A percentile compares a stretch with the other conserved stretches of the same genome.
These are phyloP conservation scores for Crotophaga sulcirostris DNA, from an alignment of 2,113 vertebrate genomes.

Conservation along the genomic window DNA sequence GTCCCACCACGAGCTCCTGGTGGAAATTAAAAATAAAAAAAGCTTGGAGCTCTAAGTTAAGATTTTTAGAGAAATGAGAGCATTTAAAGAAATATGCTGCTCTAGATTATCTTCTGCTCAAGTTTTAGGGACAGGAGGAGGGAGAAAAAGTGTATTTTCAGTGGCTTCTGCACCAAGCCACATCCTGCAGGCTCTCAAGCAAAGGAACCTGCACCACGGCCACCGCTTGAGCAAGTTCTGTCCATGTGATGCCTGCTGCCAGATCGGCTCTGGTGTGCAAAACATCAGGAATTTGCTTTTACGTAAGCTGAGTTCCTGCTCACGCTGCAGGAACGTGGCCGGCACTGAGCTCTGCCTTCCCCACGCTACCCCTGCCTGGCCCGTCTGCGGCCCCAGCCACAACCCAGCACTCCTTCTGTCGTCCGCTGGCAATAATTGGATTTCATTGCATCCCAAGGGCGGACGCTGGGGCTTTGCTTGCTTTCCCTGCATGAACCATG, in stretches of 20 bases:
- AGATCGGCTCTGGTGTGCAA: background rate
- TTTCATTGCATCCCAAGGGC: background rate
- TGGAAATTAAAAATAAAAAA: background rate
- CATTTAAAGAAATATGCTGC: background rate
- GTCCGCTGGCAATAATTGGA: fast-evolving
- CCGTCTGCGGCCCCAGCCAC: background rate
- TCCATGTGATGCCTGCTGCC: fast-evolving
- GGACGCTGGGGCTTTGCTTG: fast-evolving
- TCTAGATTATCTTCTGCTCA: background rate
- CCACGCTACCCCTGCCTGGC: background rate
- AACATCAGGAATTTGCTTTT: background rate
- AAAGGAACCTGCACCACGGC: fast-evolving
- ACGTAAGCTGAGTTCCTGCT: background rate
- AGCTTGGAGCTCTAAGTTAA: background rate
- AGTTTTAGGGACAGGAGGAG: background rate
- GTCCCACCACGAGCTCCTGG: background rate
- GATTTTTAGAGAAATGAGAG: background rate
- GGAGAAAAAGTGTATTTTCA: background rate
- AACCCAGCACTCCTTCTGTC: fast-evolving
- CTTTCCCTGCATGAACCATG: fast-evolving
- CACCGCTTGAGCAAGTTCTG: background rate
- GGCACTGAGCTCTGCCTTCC: background rate
- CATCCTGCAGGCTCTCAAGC: background rate
- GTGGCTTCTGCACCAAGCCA: background rate
- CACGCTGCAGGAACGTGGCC: background rate